Base-by-base conservation (phyloP, 2,113 vertebrate genomes). In the Amia ocellicauda region DNA sequence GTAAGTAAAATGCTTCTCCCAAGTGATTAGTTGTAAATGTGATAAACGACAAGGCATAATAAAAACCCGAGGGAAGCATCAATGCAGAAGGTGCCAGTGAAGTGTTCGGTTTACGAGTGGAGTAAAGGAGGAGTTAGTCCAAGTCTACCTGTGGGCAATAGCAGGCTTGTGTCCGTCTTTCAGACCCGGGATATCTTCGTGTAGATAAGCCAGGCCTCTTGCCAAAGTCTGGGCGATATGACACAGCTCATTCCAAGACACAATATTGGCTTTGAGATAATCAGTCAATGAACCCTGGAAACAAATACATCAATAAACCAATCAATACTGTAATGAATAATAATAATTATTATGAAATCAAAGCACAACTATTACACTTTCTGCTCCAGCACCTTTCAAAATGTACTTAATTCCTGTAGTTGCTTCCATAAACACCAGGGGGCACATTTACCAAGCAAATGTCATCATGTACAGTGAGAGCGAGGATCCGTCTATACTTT, bases 121-220 rank as follows among this genome's bases (percentile, higher is more conserved):
- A 11, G 31, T 11, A 36, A 11, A 36, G 31, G 31, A 11, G 5
- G 31, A 36, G 11, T 47, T 5, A 16, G n/a, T 5, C n/a, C 2
- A 47, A 10, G 24, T 16, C 10, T 74, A 97, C 97, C 97, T 93
- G 78, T 99, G 96, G 17, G 96, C 95, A 51, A 99, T 87, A 72
- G 95, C 95, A 0, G 96, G 97, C 73, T 99, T 99, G 71, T 99
- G 96, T 26, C 96, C 96, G 0, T 99, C 96, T 76, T 95, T 96
- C 59, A 98, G 88, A 56, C 93, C 94, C 1, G 96, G 94, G 72
- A 97, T 94, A 69, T 99, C 97, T 77, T 99, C 97, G 22, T 99
- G 97, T 53, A 99, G 93, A 69, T 98, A 97, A n/a, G 97, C 93
- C 77, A 99, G 80, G 69, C 97, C 97, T 31, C 94, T 81, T 2